Base-by-base conservation (phyloP, 92 coral and sea anemone genomes). In the Zoanthus sociatus region DNA sequence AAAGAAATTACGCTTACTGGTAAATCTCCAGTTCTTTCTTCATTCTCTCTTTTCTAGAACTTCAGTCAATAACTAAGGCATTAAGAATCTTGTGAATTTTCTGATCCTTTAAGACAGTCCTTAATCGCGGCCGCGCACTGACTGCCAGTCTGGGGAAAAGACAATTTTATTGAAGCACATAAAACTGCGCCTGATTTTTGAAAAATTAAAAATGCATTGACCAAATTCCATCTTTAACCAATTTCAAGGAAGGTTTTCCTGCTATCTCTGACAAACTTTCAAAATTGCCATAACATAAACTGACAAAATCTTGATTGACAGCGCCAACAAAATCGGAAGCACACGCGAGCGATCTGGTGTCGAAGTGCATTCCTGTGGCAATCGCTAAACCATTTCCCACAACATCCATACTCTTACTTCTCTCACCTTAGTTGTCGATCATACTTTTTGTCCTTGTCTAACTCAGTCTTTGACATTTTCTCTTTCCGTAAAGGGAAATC, bases 351-450 rank as follows among this genome's bases (percentile, higher is more conserved):
- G 73, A 66, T 46, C 71, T 64, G 47, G 18, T 51, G 74, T 14
- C 63, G 30, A 68, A 64, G 46, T 67, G 14, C 8, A 31, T 17
- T 44, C 18, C 30, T 16, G 12, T 79, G 44, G 15, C 7, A 61
- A 20, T 54, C 11, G 5, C 17, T 14, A 42, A 37, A 78, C 55
- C 18, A 45, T 81, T 47, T 63, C 20, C 21, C 5, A 58, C 74
- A 46, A 21, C 20, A 16, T 21, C 60, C 10, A 13, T 1, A 46
- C 30, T 16, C 76, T 46, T 47, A 63, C 46, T 67, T 71, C 76
- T 45, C 95, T 90, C 86, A 96, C 99, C 99, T 95, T 58, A 97
- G 81, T 72, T 97, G 99, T 68, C 99, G 94, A 87, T 97, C 99
- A 89, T 97, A 97, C 85, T 97, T 97, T 92, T 94, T 93, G 92